Conservation (phyloP, 2,797 vertebrate species). For the Alexandromys oeconomus region DNA sequence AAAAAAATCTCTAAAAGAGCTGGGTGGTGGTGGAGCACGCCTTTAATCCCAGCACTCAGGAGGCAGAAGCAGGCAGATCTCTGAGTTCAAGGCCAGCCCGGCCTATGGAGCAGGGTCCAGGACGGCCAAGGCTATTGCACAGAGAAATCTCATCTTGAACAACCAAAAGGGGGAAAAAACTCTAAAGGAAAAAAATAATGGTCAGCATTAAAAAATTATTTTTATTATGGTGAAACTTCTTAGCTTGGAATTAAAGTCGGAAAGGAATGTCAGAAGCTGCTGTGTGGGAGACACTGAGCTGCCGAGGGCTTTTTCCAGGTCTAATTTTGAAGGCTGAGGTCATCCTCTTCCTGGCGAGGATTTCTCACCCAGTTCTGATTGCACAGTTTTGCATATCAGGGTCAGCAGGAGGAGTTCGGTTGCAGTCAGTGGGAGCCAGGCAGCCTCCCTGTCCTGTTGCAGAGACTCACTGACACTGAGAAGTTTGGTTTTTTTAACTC, state of each 20-base stretch:
- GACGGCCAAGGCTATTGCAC: neutral
- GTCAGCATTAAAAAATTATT: slow-evolving; percentile 38
- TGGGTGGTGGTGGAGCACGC: no score
- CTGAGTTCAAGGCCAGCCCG: neutral
- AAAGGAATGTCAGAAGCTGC: neutral
- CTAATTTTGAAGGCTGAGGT: slow-evolving; percentile 80
- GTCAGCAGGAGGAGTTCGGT: slow-evolving; percentile 66
- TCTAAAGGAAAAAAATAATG: slow-evolving; percentile 4
- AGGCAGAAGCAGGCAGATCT: neutral
- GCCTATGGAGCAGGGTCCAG: neutral
- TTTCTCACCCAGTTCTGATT: slow-evolving; percentile 66
- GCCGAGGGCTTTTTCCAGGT: slow-evolving; percentile 66
- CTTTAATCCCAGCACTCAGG: neutral
- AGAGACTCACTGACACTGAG: neutral
- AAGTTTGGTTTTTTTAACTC: neutral
- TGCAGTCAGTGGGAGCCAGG: slow-evolving; percentile 63
- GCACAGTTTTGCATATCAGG: slow-evolving; percentile 72
- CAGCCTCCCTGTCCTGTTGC: neutral
- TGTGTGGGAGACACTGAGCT: neutral
- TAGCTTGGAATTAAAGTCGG: slow-evolving; percentile 43
- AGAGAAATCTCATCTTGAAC: neutral
- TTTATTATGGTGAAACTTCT: slow-evolving; percentile 43
- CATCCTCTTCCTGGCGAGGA: slow-evolving; percentile 65
- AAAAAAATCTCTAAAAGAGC: neutral
- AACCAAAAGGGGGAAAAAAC: neutral